Conservation (phyloP, 2,113 vertebrate species). For the Lagenorhynchus albirostris region DNA sequence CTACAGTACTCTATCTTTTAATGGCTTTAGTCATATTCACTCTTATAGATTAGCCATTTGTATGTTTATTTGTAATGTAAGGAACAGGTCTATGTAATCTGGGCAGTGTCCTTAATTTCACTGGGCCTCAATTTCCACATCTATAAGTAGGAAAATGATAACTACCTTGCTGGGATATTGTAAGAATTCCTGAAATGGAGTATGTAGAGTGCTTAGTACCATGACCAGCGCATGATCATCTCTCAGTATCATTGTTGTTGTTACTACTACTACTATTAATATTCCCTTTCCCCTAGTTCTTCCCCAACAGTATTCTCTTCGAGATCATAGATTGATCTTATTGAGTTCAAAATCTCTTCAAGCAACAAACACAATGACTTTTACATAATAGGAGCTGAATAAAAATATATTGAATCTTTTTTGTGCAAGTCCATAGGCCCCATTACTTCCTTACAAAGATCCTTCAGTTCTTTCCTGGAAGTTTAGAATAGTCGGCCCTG, state of each 20-base stretch:
- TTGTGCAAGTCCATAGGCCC: not conserved
- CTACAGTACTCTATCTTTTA: not conserved
- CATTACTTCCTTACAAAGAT: not conserved
- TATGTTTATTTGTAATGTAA: not conserved
- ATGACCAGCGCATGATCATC: not conserved
- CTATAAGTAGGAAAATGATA: not conserved
- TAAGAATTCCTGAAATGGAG: not conserved
- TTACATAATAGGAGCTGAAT: constrained; percentile 1
- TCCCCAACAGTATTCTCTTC: not conserved
- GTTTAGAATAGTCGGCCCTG: not conserved
- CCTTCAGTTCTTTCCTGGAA: not conserved
- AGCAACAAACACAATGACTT: not conserved
- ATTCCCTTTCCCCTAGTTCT: not conserved
- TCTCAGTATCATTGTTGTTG: not conserved
- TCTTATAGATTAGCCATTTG: not conserved
- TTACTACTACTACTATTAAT: not conserved
- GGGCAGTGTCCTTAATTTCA: not conserved
- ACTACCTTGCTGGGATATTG: not conserved
- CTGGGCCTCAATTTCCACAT: not conserved
- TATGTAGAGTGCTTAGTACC: not conserved
- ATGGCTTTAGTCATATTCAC: not conserved
- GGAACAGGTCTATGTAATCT: not conserved
- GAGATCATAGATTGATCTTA: not conserved
- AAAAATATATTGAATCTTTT: constrained; percentile 1
- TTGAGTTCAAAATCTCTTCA: not conserved